phyloP scores from a whole-genome alignment of 1,140 invertebrate species.

The Caenorhabditis latens region DNA sequence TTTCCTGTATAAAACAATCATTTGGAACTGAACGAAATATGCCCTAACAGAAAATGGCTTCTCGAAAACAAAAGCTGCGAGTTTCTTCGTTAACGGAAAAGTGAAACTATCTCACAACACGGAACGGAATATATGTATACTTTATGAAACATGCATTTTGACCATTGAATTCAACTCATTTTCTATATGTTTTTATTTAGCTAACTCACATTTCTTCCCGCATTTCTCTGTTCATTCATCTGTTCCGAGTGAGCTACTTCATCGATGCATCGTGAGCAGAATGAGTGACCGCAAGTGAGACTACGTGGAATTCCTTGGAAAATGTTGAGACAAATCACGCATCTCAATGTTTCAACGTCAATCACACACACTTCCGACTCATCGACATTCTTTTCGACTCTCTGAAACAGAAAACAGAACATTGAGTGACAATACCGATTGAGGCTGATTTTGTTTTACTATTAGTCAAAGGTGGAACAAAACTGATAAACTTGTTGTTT shows the following conservation, averaged over 20 bases:
- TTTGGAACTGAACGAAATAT: neutral
- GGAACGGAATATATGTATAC: neutral
- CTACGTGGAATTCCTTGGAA: neutral
- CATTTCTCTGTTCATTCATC: no score
- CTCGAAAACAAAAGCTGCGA: neutral
- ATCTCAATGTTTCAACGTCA: conserved; percentile 14
- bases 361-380: neutral
- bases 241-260: conserved; percentile 1
- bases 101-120: neutral
- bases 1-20: neutral
- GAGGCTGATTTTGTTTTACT: no score
- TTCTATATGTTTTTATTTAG: neutral
- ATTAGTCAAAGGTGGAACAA: no score
- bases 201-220: neutral
- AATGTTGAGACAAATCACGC: conserved; percentile 6
- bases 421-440: no score
- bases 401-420: neutral
- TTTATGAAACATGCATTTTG: neutral
- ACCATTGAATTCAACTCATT: neutral
- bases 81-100: neutral
- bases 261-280: conserved; percentile 36
- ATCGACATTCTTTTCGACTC: neutral
- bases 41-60: neutral
- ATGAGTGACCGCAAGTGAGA: conserved; percentile 22
- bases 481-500: no score